Evolutionary conservation across 2,888 invertebrate genomes (phyloP).

Genomic region (Neocrepidodera transversa): DNA sequence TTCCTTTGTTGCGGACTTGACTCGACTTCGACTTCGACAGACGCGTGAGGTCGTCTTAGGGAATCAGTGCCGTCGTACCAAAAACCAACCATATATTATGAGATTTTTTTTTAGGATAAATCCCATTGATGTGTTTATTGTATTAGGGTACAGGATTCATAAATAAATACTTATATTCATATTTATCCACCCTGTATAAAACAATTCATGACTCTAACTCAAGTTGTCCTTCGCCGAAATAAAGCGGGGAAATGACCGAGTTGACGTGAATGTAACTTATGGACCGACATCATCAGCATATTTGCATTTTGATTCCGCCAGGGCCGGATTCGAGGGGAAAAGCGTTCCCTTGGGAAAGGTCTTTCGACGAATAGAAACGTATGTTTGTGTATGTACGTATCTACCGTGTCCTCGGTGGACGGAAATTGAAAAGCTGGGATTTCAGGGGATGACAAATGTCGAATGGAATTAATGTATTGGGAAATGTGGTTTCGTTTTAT

Average conservation of each 20-base stretch:
- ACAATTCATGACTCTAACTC: too few relatives aligned
- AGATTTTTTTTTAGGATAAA: too few relatives aligned
- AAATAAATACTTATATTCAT: too few relatives aligned
- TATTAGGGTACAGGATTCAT: too few relatives aligned
- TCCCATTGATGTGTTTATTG: too few relatives aligned
- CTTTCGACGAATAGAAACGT: background rate
- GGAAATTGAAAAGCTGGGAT: constrained; percentile 17
- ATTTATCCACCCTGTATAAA: too few relatives aligned
- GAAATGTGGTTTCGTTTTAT: constrained; percentile 3
- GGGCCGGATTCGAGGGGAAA: background rate
- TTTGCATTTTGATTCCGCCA: constrained; percentile 7
- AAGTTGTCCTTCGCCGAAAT: too few relatives aligned
- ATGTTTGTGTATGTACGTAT: background rate
- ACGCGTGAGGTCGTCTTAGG: constrained; percentile 1
- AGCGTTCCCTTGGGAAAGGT: background rate
- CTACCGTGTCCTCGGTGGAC: background rate
- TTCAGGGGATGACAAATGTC: constrained; percentile 16
- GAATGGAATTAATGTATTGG: constrained; percentile 1
- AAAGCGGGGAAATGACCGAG: constrained; percentile 1
- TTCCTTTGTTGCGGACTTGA: constrained; percentile 49
- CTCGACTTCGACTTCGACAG: constrained; percentile 31
- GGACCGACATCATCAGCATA: background rate
- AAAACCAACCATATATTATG: too few relatives aligned
- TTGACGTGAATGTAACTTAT: constrained; percentile 1
- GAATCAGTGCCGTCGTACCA: constrained; percentile 11